Base-by-base conservation (phyloP, 2,113 vertebrate genomes). In the Carassius auratus region DNA sequence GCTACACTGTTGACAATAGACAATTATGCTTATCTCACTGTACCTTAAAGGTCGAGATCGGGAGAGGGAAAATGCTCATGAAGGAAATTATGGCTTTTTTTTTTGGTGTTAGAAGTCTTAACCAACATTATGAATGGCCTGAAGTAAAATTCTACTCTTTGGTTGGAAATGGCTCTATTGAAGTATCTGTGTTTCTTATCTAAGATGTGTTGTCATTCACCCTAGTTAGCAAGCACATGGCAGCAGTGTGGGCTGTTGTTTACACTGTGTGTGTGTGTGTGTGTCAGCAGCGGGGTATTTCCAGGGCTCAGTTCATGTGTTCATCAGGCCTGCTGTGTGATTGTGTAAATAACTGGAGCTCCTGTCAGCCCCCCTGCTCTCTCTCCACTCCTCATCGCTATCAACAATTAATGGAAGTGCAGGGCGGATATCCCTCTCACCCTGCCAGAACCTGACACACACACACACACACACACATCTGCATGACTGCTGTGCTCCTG, bases 391-490 rank as follows among this genome's bases (percentile, higher is more conserved):
- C 87, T 87, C 90, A 88, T 85, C 89, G 78, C 74, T 84, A 86
- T 71, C 81, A 90, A 92, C 91, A 91, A 92, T 91, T 88, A 89
- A 90, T 88, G 91, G 91, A 92, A 91, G 89, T 90, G 86, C 85
- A 88, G 85, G 86, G 89, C 71, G 90, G 91, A 91, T 87, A 87
- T 90, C 87, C 88, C 85, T 84, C 84, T 87, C 85, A 86, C 89
- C 86, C 85, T 17, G 30, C 61, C 71, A 90, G 86, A 87, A 89
- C 87, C 83, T 79, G 59, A 81, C 57, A 77, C 59, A 26, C 19
- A 45, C 71, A 57, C 59, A 26, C 19, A 45, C 71, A 57, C 68
- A 68, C 52, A 21, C 13, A 38, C 81, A 73, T 61, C 33, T 5
- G 33, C 2, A 30, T 73, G 8, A 62, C 64, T 73, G 42, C n/a